A percentile compares a stretch with the other conserved stretches of the same genome.
phyloP scores from a whole-genome alignment of 2,888 invertebrate genomes.

The Nebria salina region DNA sequence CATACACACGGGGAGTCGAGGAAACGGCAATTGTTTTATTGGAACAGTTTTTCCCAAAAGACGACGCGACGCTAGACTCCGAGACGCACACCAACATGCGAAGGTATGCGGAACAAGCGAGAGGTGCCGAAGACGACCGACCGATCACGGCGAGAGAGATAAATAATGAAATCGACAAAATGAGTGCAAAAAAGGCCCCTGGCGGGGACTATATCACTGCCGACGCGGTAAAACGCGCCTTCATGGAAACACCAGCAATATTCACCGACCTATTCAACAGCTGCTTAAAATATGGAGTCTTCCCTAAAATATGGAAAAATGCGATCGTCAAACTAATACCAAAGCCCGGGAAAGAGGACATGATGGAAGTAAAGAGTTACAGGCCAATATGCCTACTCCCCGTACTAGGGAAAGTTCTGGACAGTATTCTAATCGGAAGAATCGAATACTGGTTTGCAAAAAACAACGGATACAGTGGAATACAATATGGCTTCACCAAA shows the following conservation, averaged over 20 bases:
- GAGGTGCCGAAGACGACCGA: not conserved
- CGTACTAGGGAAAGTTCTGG: conserved; percentile 37
- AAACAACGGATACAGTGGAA: too few species aligned
- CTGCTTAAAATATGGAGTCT: conserved; percentile 23
- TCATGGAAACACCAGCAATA: not conserved
- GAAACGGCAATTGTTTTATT: conserved; percentile 23
- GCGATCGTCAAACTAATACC: conserved; percentile 51
- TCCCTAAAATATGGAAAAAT: conserved; percentile 50
- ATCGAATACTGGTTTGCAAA: not conserved
- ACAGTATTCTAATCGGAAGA: conserved; percentile 15
- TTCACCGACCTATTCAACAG: conserved; percentile 21
- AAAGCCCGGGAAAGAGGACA: conserved; percentile 49
- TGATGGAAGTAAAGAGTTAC: conserved; percentile 42
- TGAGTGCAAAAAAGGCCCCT: conserved; percentile 32
- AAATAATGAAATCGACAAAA: not conserved
- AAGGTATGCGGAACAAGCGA: too few species aligned
- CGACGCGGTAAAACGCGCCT: conserved; percentile 20
- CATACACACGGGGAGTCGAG: conserved; percentile 11
- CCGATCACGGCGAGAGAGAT: conserved; percentile 16
- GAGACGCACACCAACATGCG: too few species aligned
- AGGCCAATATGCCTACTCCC: conserved; percentile 41
- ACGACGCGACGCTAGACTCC: conserved; percentile 11
- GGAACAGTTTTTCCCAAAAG: conserved; percentile 31
- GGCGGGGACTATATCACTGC: conserved; percentile 36
- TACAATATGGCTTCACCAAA: too few species aligned